These are phyloP conservation scores for Epinephelus fuscoguttatus DNA, from an alignment of 2,113 vertebrate species.

Conservation along the genomic window DNA sequence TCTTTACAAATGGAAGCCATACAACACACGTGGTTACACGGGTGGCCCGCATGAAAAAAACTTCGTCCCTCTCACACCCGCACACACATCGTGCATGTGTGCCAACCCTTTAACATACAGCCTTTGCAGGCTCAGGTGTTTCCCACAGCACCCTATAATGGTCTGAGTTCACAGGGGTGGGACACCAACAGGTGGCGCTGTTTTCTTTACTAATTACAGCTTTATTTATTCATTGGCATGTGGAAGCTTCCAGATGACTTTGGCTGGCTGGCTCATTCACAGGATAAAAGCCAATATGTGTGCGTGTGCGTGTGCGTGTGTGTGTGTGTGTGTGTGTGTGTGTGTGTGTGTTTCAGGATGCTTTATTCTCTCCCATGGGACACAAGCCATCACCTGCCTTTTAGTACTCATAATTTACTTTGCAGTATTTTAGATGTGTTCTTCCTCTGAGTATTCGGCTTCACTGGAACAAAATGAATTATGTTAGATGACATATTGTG, in stretches of 20 bases:
- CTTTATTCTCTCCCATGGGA: constrained; percentile 8
- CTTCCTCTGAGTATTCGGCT: neutral
- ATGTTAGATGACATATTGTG: neutral
- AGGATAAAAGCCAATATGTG: constrained; percentile 52
- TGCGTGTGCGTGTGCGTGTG: constrained; percentile 21
- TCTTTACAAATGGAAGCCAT: constrained; percentile 73
- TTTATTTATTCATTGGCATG: constrained; percentile 82
- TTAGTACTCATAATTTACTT: neutral
- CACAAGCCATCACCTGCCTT: constrained; percentile 45
- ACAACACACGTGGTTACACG: constrained; percentile 69
- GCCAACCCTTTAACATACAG: constrained; percentile 62
- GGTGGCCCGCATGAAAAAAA: constrained; percentile 57
- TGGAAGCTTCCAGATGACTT: constrained; percentile 76
- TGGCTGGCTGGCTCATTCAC: constrained; percentile 60
- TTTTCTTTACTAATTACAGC: constrained; percentile 82
- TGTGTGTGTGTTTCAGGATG: constrained; percentile 19
- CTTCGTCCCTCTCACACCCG: constrained; percentile 20
- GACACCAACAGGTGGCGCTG: constrained; percentile 84
- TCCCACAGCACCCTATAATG: constrained; percentile 61
- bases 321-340: constrained; percentile 28
- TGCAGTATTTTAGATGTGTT: constrained; percentile 12
- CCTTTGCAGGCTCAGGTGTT: constrained; percentile 72
- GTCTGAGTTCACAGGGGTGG: constrained; percentile 63
- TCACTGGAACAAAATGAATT: constrained; percentile 2
- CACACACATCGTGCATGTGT: constrained; percentile 6